Conservation (phyloP, 2,888 invertebrate species). For the Lasioglossum pauxillum region DNA sequence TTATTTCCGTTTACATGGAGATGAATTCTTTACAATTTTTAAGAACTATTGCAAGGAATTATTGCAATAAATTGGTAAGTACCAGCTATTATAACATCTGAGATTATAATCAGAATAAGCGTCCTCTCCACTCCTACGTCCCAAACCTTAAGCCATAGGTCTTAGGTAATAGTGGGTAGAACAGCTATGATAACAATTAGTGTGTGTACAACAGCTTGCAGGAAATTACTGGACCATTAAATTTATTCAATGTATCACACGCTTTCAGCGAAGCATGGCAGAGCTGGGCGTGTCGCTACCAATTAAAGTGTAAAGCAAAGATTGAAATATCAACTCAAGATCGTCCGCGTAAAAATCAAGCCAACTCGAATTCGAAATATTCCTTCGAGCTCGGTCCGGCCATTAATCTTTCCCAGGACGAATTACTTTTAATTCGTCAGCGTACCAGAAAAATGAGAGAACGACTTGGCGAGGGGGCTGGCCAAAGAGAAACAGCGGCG, state of each 20-base stretch:
- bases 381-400: background rate
- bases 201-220: background rate
- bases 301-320: background rate
- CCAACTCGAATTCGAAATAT: background rate
- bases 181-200: background rate
- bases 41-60: background rate
- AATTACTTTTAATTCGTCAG: background rate
- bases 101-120: background rate
- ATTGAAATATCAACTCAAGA: background rate
- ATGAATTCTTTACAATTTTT: background rate
- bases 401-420: background rate
- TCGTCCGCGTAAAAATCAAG: background rate
- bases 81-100: background rate
- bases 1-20: background rate
- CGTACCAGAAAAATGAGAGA: constrained; percentile 4
- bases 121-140: too few relatives aligned
- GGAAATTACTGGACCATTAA: background rate
- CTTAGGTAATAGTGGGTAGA: background rate
- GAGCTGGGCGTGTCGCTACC: background rate
- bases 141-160: background rate
- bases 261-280: background rate
- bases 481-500: constrained; percentile 33
- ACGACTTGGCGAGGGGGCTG: background rate
- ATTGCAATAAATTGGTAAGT: background rate
- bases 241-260: background rate